phyloP scores from a whole-genome alignment of 2,888 invertebrate genomes.

The Saturnia pavonia region DNA sequence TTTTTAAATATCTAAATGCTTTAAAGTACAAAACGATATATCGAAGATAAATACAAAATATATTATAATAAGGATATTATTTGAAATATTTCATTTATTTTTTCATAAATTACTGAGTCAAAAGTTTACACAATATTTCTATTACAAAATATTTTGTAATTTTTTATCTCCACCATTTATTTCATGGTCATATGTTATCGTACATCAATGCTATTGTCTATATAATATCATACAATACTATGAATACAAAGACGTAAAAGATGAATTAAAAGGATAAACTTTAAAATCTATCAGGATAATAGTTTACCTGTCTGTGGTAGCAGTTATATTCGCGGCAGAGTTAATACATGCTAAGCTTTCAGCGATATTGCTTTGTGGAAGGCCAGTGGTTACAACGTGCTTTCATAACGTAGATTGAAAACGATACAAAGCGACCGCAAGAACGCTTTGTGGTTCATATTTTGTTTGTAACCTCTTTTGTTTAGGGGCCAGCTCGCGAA shows the following conservation, averaged over 20 bases:
- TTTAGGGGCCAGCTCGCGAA: constrained; percentile 45
- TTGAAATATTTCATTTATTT: too few species aligned
- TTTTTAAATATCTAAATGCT: background rate
- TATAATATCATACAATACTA: background rate
- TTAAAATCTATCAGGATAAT: constrained; percentile 21
- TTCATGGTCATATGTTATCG: too few species aligned
- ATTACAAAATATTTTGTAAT: too few species aligned
- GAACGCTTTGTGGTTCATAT: constrained; percentile 73
- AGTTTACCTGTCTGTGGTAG: constrained; percentile 13
- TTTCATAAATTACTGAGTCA: too few species aligned
- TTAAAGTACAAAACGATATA: background rate
- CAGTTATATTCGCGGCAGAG: constrained; percentile 39
- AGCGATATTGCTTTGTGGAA: constrained; percentile 72
- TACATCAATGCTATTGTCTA: too few species aligned
- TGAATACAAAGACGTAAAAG: background rate
- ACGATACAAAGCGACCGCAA: constrained; percentile 74
- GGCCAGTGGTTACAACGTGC: constrained; percentile 62
- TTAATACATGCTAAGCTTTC: constrained; percentile 71
- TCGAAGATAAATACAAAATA: too few species aligned
- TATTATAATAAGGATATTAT: too few species aligned
- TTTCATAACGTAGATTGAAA: constrained; percentile 74
- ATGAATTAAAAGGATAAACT: background rate
- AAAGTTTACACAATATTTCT: too few species aligned
- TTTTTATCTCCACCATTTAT: too few species aligned
- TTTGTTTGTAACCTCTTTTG: constrained; percentile 60